phyloP scores from a whole-genome alignment of 1,140 invertebrate species.

The Streblospio benedicti region DNA sequence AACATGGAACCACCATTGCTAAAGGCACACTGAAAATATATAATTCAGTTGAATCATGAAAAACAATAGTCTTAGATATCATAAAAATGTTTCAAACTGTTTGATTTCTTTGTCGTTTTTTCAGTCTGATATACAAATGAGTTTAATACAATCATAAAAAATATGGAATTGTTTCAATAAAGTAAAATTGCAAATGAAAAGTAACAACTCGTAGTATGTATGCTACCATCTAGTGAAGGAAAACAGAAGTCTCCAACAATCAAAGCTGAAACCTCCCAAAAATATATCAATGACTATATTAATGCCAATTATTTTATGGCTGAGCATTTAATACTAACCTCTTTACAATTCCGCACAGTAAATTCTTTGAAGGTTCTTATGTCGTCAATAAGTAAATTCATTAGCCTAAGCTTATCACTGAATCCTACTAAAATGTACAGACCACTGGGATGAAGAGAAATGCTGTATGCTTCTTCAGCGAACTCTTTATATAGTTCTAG shows the following conservation, averaged over 20 bases:
- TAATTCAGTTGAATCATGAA: neutral
- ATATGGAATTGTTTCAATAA: too few relatives aligned
- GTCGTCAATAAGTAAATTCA: constrained; percentile 78
- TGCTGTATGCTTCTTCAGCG: constrained; percentile 66
- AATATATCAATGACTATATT: too few relatives aligned
- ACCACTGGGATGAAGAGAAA: constrained; percentile 72
- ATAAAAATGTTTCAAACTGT: too few relatives aligned
- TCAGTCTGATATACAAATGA: too few relatives aligned
- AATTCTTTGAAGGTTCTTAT: constrained; percentile 70
- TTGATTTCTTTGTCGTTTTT: too few relatives aligned
- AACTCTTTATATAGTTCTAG: constrained; percentile 72
- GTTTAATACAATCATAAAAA: too few relatives aligned
- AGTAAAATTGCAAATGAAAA: too few relatives aligned
- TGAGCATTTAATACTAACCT: constrained; percentile 35
- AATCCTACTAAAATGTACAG: constrained; percentile 82
- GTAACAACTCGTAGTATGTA: too few relatives aligned
- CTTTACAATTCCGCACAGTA: constrained; percentile 60
- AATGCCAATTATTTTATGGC: too few relatives aligned
- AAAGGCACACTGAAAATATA: constrained; percentile 54
- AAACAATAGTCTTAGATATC: neutral
- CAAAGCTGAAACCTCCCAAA: too few relatives aligned
- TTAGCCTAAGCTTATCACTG: constrained; percentile 73
- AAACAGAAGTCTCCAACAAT: too few relatives aligned
- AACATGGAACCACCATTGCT: constrained; percentile 74
- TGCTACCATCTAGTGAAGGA: too few relatives aligned